Percentiles rank a stretch among this genome's conserved stretches.
These are phyloP conservation scores for Brachypodius melanocephalos DNA, from an alignment of 2,113 vertebrate species.

Conservation along the genomic window DNA sequence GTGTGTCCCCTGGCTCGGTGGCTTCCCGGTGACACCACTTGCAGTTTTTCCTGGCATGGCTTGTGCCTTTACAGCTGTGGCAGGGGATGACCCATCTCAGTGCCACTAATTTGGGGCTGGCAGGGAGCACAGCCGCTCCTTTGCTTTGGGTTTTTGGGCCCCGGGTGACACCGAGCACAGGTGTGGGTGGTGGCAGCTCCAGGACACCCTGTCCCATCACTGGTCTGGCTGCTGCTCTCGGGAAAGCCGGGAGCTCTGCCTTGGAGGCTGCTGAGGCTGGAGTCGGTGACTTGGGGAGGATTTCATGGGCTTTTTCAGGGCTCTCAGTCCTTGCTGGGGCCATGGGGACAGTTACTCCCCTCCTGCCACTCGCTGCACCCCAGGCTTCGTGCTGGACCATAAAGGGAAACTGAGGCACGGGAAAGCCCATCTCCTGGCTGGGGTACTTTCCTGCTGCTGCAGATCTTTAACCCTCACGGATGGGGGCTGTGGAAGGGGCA, in stretches of 20 bases:
- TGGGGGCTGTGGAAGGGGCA: background rate
- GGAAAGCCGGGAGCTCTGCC: background rate
- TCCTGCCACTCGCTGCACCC: background rate
- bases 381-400: rapidly evolving
- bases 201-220: rapidly evolving
- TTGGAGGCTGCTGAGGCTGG: background rate
- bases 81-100: background rate
- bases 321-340: rapidly evolving
- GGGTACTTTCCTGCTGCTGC: background rate
- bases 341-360: rapidly evolving
- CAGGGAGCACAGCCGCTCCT: rapidly evolving
- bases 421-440: background rate
- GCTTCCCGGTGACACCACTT: background rate
- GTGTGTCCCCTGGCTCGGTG: background rate
- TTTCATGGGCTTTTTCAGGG: rapidly evolving
- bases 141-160: rapidly evolving
- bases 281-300: rapidly evolving
- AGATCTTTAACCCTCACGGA: background rate
- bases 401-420: background rate
- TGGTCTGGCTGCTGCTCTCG: rapidly evolving
- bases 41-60: background rate
- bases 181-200: background rate
- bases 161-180: rapidly evolving
- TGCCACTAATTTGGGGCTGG: background rate
- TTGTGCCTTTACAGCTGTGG: background rate